phyloP scores from a whole-genome alignment of 2,113 vertebrate species.

The Callaeas wilsoni region DNA sequence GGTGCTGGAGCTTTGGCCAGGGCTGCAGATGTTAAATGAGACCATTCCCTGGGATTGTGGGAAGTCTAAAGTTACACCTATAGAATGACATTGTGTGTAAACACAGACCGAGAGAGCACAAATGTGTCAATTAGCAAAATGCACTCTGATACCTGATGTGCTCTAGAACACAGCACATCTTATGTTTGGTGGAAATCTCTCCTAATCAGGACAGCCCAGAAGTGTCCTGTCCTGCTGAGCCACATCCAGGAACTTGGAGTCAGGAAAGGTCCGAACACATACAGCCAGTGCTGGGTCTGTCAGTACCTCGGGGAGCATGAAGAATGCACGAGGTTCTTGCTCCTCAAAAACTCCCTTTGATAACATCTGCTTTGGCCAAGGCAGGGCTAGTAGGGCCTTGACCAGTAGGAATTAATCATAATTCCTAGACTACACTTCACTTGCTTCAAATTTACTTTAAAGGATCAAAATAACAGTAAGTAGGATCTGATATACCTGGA shows the following conservation, averaged over 20 bases:
- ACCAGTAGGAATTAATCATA: not conserved
- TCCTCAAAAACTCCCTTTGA: not conserved
- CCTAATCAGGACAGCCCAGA: not conserved
- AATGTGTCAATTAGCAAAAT: not conserved
- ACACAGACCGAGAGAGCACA: not conserved
- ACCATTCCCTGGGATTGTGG: not conserved
- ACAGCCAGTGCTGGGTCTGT: accelerated
- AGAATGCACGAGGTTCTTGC: not conserved
- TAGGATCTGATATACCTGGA: not conserved
- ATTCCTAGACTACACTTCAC: not conserved
- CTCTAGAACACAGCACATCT: not conserved
- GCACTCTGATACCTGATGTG: not conserved
- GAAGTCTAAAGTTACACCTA: slow-evolving; percentile 29
- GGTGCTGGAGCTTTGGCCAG: not conserved
- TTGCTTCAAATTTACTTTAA: not conserved
- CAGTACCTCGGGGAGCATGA: not conserved
- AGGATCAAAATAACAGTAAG: not conserved
- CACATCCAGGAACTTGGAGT: not conserved
- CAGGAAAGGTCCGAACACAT: not conserved
- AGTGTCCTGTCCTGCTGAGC: not conserved
- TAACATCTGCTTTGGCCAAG: not conserved
- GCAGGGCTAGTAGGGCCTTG: not conserved
- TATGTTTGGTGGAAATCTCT: not conserved
- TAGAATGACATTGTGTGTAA: not conserved
- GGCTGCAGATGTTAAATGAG: not conserved